Percentiles rank a stretch among this genome's conserved stretches.
These are phyloP conservation scores for Apodemia mormo DNA, from an alignment of 2,888 invertebrate species.

Conservation along the genomic window DNA sequence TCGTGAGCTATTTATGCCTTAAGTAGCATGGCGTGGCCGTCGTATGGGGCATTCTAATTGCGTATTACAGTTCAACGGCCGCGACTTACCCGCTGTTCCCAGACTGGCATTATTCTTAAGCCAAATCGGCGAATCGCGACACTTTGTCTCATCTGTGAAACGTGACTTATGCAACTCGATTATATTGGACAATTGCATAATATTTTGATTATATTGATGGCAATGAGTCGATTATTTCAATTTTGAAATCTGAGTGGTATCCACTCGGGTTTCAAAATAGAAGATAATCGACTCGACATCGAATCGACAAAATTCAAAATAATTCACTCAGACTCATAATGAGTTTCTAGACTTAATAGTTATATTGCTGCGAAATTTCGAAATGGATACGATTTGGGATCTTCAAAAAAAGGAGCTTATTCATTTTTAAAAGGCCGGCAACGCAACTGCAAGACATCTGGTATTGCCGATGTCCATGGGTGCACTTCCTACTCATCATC, in stretches of 20 bases:
- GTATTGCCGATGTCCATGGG: too few relatives aligned
- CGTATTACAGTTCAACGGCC: constrained; percentile 77
- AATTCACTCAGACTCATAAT: too few relatives aligned
- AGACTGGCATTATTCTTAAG: constrained; percentile 58
- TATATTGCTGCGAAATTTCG: too few relatives aligned
- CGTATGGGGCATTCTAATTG: constrained; percentile 80
- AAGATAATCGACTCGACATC: too few relatives aligned
- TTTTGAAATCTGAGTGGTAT: neutral
- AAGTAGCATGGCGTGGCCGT: constrained; percentile 62
- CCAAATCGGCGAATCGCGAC: constrained; percentile 65
- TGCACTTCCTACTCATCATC: too few relatives aligned
- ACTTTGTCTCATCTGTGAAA: constrained; percentile 39
- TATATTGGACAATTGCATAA: constrained; percentile 1
- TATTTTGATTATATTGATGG: constrained; percentile 10
- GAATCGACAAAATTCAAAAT: too few relatives aligned
- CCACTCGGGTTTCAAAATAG: too few relatives aligned
- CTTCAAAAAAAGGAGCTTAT: too few relatives aligned
- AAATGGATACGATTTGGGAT: too few relatives aligned
- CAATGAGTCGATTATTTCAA: neutral
- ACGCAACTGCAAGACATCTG: too few relatives aligned
- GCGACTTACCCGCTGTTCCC: constrained; percentile 47
- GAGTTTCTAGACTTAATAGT: too few relatives aligned
- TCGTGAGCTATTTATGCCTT: constrained; percentile 74
- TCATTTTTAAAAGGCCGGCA: too few relatives aligned
- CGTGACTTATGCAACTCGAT: constrained; percentile 22